phyloP scores from a whole-genome alignment of 1,140 invertebrate species.

The Scylla paramamosain region DNA sequence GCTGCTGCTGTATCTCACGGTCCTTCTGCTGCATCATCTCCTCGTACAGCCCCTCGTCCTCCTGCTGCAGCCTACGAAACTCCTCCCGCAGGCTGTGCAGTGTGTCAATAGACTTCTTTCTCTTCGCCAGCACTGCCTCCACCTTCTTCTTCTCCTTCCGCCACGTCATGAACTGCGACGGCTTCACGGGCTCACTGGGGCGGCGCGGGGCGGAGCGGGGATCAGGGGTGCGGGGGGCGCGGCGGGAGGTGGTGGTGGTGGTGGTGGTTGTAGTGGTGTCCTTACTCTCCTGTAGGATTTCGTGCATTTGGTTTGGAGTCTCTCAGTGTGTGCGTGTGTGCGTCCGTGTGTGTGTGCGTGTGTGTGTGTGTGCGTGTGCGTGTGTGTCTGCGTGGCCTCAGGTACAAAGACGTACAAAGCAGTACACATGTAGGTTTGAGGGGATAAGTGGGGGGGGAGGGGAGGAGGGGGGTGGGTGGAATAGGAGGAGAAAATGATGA shows the following conservation, averaged over 20 bases:
- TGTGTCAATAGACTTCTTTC: not conserved
- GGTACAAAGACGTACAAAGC: too few relatives aligned
- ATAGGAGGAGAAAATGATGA: too few relatives aligned
- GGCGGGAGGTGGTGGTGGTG: constrained; percentile 35
- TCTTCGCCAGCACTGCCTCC: not conserved
- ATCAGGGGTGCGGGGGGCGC: not conserved
- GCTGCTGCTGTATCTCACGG: not conserved
- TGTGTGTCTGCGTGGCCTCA: too few relatives aligned
- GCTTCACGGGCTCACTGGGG: constrained; percentile 48
- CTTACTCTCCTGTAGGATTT: not conserved
- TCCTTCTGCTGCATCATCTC: not conserved
- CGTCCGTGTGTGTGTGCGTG: not conserved
- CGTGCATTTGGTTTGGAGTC: too few relatives aligned
- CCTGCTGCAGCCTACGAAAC: not conserved
- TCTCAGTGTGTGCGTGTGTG: not conserved
- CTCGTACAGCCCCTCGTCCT: not conserved
- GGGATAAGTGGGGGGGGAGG: too few relatives aligned
- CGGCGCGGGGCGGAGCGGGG: not conserved
- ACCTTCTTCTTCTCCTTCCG: constrained; percentile 42
- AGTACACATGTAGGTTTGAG: too few relatives aligned
- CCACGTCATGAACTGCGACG: constrained; percentile 60
- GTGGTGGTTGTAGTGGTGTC: not conserved
- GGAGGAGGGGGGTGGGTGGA: too few relatives aligned
- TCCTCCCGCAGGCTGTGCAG: not conserved
- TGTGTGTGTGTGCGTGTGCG: not conserved